Conservation (phyloP, 2,797 vertebrate species). For the Phalanger gymnotis region DNA sequence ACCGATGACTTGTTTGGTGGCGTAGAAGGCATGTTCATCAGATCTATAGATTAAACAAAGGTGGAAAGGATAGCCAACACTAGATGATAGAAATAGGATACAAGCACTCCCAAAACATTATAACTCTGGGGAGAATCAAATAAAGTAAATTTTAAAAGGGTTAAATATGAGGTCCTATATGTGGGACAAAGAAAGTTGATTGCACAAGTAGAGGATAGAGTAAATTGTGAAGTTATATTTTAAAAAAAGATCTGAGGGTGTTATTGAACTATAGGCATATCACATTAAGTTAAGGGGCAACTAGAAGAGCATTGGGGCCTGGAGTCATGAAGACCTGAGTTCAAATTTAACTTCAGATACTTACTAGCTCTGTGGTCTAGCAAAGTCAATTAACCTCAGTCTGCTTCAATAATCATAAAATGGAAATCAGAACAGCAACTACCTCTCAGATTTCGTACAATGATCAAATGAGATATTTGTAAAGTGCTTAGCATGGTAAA, state of each 20-base stretch:
- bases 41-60: neutral
- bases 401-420: neutral
- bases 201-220: neutral
- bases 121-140: neutral
- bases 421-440: neutral
- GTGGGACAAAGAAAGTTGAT: neutral
- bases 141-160: neutral
- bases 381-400: neutral
- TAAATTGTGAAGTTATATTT: neutral
- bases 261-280: neutral
- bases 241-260: neutral
- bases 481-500: neutral
- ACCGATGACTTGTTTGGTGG: neutral
- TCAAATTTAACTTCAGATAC: neutral
- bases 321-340: neutral
- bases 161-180: neutral
- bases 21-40: neutral
- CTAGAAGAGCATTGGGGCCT: neutral
- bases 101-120: neutral
- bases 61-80: neutral
- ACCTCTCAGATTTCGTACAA: neutral
- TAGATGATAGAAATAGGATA: neutral
- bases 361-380: neutral
- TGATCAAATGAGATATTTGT: neutral
- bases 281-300: neutral